Evolutionary conservation across 2,113 vertebrate genomes (phyloP), one percentile per base, ranked within the genome.

Genomic region (Forbesichthys agassizii): DNA sequence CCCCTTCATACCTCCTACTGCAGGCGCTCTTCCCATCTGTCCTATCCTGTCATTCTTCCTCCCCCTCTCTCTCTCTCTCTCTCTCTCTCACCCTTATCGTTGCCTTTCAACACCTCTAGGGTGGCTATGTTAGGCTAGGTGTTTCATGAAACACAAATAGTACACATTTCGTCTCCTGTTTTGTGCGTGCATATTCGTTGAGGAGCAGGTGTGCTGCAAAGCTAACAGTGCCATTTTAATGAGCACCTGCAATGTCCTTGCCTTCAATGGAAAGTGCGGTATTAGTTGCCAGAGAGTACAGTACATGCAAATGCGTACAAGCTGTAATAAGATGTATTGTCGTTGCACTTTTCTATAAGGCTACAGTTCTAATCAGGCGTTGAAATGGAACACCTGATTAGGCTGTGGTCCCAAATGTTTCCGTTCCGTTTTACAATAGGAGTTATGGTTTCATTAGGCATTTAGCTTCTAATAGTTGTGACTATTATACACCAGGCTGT

Each of bases 101-200:
- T 63, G 63, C 71, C 74, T 81, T 75, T 86, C 75, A 82, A 27
- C 81, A 61, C 66, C 82, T 79, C 27, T 27, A 27, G 27, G 27
- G 27, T 27, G 27, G 27, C 27, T 27, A 27, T 1, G 27, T 27
- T 75, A 84, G 74, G 68, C 48, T 48, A 16, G 61, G 56, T 14
- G 51, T 59, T 47, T 67, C 3, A 52, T 52, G 49, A 3, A 9
- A 52, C 11, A 52, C 11, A 14, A 14, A 12, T 8, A 4, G 49
- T 52, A 52, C 49, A 52, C 13, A 52, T 52, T 52, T 52, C 9
- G 2, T 11, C 13, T 52, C 11, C 11, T 62, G 5, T 75, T 56
- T 58, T 33, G 27, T 62, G 48, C 1, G 4, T 46, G 13, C 33
- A 66, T 49, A n/a, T 57, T 61, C 48, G 57, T 11, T 58, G 11